Base-by-base conservation (phyloP, 1,140 invertebrate genomes). In the Pectinophora gossypiella region DNA sequence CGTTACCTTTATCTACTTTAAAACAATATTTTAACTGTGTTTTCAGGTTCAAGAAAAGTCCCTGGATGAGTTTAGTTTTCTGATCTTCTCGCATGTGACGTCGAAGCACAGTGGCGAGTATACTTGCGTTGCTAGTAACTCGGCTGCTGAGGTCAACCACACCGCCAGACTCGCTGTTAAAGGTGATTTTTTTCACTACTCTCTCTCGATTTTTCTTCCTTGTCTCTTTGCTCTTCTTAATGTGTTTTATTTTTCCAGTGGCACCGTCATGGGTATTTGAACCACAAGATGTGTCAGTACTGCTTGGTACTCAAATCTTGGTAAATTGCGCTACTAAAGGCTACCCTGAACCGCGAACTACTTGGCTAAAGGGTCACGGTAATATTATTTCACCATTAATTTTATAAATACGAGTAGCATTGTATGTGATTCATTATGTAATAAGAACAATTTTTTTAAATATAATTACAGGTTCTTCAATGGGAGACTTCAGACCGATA, bases 91-190 rank as follows among this genome's bases (percentile, higher is more conserved):
- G 54, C 92, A 94, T 68, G 90, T 95, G 20, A 92, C 92, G 3
- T 93, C 93, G 0, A 89, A 90, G 47, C 95, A 97, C 74, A 94
- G 94, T 59, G 96, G 95, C 1, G 93, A 94, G 56, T 97, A 97
- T 76, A 96, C 95, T 0, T 97, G 96, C 73, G 91, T 95, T 10
- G 95, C 95, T 0, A 93, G 91, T 57, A 97, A 97, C 73, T 92
- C 90, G 7, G 95, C 95, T 0, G 95, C 95, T 0, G 93, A 92
- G 63, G 93, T 94, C 10, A 96, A 95, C 76, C 95, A 93, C 67
- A 96, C 95, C 0, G 93, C 95, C 0, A 89, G 92, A 59, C 87
- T 97, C 6, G 91, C 94, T 73, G 95, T 97, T 1, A 93, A 95
- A 91, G 94, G 95, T 95, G 42, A 19, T n/a, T 12, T 49, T 35